A percentile compares a stretch with the other conserved stretches of the same genome.
Evolutionary conservation across 2,113 vertebrate species (phyloP).

Genomic region (Oreocharis arfaki): DNA sequence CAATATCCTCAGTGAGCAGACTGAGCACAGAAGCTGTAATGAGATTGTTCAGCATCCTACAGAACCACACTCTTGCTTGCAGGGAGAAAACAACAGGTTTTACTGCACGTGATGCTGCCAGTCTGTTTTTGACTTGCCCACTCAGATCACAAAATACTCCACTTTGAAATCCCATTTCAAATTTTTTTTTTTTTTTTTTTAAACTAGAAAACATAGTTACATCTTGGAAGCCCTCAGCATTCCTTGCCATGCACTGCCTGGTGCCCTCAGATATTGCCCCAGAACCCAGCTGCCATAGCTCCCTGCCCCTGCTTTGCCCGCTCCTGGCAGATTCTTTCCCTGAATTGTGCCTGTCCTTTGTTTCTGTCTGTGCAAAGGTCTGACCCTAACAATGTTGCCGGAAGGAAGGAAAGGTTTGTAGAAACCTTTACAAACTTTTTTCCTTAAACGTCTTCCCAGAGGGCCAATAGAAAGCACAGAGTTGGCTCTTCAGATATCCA

Average conservation of each 20-base stretch:
- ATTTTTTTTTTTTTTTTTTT: neutral
- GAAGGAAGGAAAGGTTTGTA: conserved; percentile 46
- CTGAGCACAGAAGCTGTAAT: neutral
- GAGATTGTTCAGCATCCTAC: neutral
- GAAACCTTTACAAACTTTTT: conserved; percentile 25
- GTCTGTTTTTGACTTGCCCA: neutral
- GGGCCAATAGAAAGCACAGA: neutral
- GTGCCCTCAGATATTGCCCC: neutral
- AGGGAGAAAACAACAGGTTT: neutral
- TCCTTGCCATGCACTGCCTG: neutral
- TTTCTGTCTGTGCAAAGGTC: conserved; percentile 45
- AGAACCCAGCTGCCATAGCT: neutral
- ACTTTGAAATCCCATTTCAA: neutral
- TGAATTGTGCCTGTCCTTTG: neutral
- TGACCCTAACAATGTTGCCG: conserved; percentile 15
- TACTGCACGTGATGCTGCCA: neutral
- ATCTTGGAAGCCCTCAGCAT: neutral
- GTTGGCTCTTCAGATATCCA: neutral
- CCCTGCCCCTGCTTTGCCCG: neutral
- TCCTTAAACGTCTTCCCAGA: neutral
- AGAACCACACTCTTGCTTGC: neutral
- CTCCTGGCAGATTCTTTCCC: neutral
- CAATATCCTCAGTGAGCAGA: neutral
- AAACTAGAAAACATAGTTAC: neutral
- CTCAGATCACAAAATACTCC: neutral